A percentile compares a stretch with the other conserved stretches of the same genome.
phyloP scores from a whole-genome alignment of 2,797 vertebrate species.

The Chelmon rostratus region DNA sequence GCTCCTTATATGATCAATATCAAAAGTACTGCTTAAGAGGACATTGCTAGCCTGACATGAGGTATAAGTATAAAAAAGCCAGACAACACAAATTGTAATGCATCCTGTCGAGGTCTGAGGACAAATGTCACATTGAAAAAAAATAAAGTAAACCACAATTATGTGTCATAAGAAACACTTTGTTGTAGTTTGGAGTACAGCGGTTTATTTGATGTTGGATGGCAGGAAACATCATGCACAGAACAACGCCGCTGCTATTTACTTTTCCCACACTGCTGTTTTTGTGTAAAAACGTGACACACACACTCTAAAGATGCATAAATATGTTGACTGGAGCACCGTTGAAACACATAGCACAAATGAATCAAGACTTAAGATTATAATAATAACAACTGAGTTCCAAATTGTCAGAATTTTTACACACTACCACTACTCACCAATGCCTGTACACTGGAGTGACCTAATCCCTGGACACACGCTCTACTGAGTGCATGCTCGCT shows the following conservation, averaged over 20 bases:
- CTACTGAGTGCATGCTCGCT: neutral
- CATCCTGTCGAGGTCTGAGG: slow-evolving; percentile 32
- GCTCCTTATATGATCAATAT: neutral
- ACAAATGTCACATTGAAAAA: slow-evolving; percentile 8
- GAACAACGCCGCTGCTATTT: neutral
- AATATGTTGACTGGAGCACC: accelerated
- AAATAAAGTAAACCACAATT: slow-evolving; percentile 13
- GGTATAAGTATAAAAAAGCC: neutral
- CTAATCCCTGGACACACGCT: neutral
- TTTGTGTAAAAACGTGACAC: neutral
- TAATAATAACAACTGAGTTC: no score
- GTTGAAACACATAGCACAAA: neutral
- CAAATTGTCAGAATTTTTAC: neutral
- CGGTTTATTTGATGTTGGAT: slow-evolving; percentile 43
- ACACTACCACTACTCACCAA: neutral
- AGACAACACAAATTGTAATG: neutral
- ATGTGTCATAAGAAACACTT: slow-evolving; percentile 4
- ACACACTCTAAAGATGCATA: neutral
- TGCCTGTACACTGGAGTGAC: neutral
- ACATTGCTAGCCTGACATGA: neutral
- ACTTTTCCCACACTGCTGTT: neutral
- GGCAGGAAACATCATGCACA: slow-evolving; percentile 50
- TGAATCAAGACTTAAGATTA: no score
- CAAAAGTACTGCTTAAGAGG: neutral
- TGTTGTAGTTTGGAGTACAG: neutral